These are phyloP conservation scores for Adoxophyes honmai DNA, from an alignment of 1,140 invertebrate genomes.

Conservation along the genomic window DNA sequence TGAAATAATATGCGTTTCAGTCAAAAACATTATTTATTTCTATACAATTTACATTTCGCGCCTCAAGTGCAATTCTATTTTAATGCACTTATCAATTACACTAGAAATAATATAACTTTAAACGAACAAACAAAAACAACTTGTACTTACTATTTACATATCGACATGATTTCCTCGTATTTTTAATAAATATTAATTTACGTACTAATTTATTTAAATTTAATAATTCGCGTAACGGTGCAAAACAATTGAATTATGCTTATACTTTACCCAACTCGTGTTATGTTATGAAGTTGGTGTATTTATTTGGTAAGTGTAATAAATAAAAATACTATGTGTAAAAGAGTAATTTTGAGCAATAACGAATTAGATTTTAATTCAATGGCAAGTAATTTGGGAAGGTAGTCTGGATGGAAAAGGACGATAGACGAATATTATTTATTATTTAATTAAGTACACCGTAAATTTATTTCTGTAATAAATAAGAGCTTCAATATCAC, in stretches of 20 bases:
- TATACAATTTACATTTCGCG: conserved; percentile 70
- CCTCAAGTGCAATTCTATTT: conserved; percentile 53
- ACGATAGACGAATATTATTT: conserved; percentile 3
- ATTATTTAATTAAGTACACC: background rate
- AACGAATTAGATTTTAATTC: background rate
- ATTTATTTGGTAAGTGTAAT: background rate
- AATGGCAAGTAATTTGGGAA: conserved; percentile 9
- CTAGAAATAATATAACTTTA: conserved; percentile 49
- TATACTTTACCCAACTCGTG: conserved; percentile 5
- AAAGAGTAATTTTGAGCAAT: conserved; percentile 14
- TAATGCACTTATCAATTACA: conserved; percentile 37
- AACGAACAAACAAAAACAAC: conserved; percentile 45
- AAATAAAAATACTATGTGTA: background rate
- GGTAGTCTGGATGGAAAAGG: conserved; percentile 7
- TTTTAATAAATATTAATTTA: conserved; percentile 14
- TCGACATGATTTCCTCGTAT: conserved; percentile 8
- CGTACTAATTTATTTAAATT: background rate
- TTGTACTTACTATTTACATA: conserved; percentile 21
- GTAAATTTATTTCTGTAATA: background rate
- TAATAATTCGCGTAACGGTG: conserved; percentile 6
- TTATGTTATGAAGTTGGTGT: background rate
- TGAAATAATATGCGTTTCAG: conserved; percentile 9
- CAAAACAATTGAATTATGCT: conserved; percentile 10
- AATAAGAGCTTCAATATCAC: conserved; percentile 13
- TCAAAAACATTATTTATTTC: conserved; percentile 67